Conservation (phyloP, 2,797 vertebrate species). For the Acanthurus leucopareius region DNA sequence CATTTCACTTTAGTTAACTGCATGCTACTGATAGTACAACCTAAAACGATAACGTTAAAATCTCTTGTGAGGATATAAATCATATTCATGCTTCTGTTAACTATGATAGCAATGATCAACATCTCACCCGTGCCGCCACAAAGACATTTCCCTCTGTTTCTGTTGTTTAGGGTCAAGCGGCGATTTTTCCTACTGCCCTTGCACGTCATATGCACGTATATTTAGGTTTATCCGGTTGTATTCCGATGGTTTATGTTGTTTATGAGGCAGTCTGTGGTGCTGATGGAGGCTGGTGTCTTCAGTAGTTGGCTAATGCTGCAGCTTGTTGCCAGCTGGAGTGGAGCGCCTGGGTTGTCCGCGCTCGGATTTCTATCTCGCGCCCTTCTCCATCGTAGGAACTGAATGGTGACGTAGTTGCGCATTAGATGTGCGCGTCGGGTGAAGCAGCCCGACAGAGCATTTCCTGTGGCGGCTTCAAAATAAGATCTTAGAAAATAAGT, state of each 20-base stretch:
- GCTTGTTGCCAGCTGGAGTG: slow-evolving; percentile 43
- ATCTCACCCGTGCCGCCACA: slow-evolving; percentile 86
- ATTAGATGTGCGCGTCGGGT: slow-evolving; percentile 52
- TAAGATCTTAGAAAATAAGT: slow-evolving; percentile 3
- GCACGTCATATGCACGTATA: slow-evolving; percentile 44
- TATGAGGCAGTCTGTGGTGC: not conserved
- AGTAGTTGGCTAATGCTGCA: not conserved
- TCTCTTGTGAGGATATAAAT: accelerated
- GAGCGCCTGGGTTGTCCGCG: slow-evolving; percentile 67
- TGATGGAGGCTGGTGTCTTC: not conserved
- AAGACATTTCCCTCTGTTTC: slow-evolving; percentile 82
- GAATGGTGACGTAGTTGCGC: slow-evolving; percentile 73
- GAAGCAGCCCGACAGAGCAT: accelerated
- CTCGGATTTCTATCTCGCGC: slow-evolving; percentile 88
- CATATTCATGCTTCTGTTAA: not conserved
- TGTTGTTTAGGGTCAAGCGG: slow-evolving; percentile 52
- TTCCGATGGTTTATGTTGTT: not conserved
- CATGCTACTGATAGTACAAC: accelerated
- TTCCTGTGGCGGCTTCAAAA: slow-evolving; percentile 43
- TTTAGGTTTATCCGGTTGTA: not conserved
- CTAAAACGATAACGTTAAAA: accelerated
- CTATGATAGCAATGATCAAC: slow-evolving; percentile 5
- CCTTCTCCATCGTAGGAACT: slow-evolving; percentile 58
- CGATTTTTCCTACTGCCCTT: not conserved
- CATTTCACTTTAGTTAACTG: not conserved